A percentile compares a stretch with the other conserved stretches of the same genome.
These are phyloP conservation scores for Chalcis sispes DNA, from an alignment of 2,888 invertebrate genomes.

Conservation along the genomic window DNA sequence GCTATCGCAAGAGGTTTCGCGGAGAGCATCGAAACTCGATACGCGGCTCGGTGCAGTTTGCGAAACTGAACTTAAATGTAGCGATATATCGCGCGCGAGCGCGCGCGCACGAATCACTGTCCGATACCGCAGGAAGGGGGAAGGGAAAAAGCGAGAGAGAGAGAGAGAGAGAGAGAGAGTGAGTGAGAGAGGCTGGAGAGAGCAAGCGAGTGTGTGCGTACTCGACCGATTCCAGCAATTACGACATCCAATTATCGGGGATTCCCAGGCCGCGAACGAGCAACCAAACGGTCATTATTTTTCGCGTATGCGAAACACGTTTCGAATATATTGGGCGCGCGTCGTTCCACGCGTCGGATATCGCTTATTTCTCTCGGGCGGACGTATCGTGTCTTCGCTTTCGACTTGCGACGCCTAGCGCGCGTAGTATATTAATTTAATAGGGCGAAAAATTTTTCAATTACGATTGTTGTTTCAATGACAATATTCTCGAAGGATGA, in stretches of 20 bases:
- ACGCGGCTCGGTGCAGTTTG: slow-evolving; percentile 14
- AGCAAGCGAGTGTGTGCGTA: background rate
- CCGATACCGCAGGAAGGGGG: slow-evolving; percentile 40
- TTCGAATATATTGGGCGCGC: slow-evolving; percentile 61
- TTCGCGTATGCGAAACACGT: slow-evolving; percentile 64
- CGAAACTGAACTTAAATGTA: slow-evolving; percentile 28
- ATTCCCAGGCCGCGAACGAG: slow-evolving; percentile 48
- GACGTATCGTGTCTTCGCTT: too few relatives aligned
- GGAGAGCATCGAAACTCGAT: slow-evolving; percentile 42
- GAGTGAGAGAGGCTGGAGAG: too few relatives aligned
- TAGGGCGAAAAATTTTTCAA: too few relatives aligned
- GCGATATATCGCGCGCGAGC: slow-evolving; percentile 36
- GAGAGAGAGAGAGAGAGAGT: background rate
- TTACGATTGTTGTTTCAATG: too few relatives aligned
- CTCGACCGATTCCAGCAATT: slow-evolving; percentile 51
- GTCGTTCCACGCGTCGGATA: too few relatives aligned
- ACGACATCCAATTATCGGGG: slow-evolving; percentile 57
- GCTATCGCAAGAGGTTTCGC: background rate
- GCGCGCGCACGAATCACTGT: slow-evolving; percentile 46
- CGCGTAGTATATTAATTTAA: too few relatives aligned
- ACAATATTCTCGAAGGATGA: too few relatives aligned
- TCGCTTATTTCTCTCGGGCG: background rate
- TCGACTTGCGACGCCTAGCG: too few relatives aligned
- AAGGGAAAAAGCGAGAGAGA: background rate
- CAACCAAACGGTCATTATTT: slow-evolving; percentile 64